Conservation (phyloP, 2,797 vertebrate species). For the Anguilla anguilla region DNA sequence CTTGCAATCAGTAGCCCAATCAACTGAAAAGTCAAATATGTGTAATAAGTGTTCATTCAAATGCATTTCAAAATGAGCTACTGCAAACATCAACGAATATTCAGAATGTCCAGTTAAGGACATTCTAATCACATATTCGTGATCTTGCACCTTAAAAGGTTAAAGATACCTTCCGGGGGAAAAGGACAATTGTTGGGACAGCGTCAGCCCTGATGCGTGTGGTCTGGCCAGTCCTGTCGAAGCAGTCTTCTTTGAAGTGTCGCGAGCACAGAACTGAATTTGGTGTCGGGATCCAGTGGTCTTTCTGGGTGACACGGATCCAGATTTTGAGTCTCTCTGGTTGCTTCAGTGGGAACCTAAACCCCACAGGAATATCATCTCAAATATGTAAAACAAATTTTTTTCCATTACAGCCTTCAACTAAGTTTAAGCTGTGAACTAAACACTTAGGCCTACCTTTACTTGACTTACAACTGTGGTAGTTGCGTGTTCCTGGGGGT, state of each 20-base stretch:
- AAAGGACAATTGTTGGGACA: constrained; percentile 57
- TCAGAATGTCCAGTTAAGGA: background rate
- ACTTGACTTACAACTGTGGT: too few species aligned
- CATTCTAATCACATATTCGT: background rate
- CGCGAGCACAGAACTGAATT: constrained; percentile 64
- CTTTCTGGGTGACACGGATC: constrained; percentile 58
- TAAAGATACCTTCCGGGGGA: constrained; percentile 47
- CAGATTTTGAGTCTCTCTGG: constrained; percentile 53
- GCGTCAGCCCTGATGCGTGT: constrained; percentile 51
- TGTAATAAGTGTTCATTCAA: background rate
- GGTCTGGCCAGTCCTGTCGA: constrained; percentile 50
- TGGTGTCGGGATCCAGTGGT: constrained; percentile 61
- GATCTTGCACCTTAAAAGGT: background rate
- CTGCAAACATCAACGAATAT: background rate
- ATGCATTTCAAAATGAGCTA: background rate
- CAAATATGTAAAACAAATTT: background rate
- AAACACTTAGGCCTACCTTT: too few species aligned
- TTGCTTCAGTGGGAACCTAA: constrained; percentile 64
- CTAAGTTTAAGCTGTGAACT: too few species aligned
- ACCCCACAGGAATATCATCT: background rate
- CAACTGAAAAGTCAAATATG: background rate
- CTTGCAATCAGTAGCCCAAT: background rate
- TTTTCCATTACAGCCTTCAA: too few species aligned
- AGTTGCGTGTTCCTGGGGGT: too few species aligned
- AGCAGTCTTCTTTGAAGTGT: constrained; percentile 66